phyloP scores from a whole-genome alignment of 2,113 vertebrate genomes.

The Cryptomyrus ogoouensis region DNA sequence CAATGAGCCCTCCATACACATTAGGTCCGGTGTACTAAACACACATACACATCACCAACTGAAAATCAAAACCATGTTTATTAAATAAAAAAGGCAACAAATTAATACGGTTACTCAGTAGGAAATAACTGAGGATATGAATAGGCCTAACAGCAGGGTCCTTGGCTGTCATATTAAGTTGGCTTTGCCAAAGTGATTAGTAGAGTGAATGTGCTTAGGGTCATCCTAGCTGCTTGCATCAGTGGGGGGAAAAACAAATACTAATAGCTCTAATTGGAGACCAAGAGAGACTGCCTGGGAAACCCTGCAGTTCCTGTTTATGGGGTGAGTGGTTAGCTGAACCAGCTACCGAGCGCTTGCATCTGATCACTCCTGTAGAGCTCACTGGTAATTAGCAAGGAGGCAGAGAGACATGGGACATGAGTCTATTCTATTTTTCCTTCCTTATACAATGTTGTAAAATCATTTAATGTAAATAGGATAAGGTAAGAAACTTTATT shows the following conservation, averaged over 20 bases:
- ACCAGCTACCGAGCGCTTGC: neutral
- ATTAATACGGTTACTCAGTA: neutral
- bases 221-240: neutral
- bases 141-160: neutral
- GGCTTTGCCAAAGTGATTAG: conserved; percentile 1
- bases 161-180: neutral
- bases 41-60: neutral
- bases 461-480: neutral
- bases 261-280: neutral
- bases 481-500: neutral
- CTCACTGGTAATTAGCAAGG: neutral
- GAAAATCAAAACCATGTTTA: neutral
- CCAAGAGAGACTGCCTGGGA: neutral
- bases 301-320: neutral
- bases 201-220: neutral
- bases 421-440: neutral
- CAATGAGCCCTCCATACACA: neutral
- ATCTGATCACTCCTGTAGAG: neutral
- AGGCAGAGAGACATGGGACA: neutral
- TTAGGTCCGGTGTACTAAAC: neutral
- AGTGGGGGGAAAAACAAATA: neutral
- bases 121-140: neutral
- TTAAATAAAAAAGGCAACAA: neutral
- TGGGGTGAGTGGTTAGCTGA: neutral
- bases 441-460: neutral